These are phyloP conservation scores for Taenaris catops DNA, from an alignment of 2,888 invertebrate species.

Conservation along the genomic window DNA sequence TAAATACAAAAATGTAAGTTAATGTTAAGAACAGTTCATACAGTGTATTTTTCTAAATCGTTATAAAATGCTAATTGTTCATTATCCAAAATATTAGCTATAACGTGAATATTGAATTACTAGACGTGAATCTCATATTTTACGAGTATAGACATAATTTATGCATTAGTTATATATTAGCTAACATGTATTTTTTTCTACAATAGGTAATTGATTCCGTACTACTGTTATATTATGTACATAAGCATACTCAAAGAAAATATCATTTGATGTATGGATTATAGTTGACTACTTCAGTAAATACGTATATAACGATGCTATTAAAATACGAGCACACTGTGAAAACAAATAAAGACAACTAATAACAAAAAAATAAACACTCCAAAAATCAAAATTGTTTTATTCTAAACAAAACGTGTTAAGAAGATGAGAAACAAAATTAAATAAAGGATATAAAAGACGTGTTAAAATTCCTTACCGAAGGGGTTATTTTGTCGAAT, in stretches of 20 bases:
- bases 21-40: constrained; percentile 7
- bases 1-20: constrained; percentile 3
- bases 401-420: constrained; percentile 58
- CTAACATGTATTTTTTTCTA: constrained; percentile 39
- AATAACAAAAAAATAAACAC: constrained; percentile 54
- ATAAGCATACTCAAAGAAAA: constrained; percentile 72
- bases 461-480: constrained; percentile 81
- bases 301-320: constrained; percentile 49
- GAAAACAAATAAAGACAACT: constrained; percentile 54
- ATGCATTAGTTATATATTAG: constrained; percentile 22
- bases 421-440: constrained; percentile 54
- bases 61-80: constrained; percentile 12
- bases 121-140: constrained; percentile 15
- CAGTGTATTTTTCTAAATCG: constrained; percentile 7
- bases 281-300: constrained; percentile 57
- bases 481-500: constrained; percentile 82
- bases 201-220: constrained; percentile 49
- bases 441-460: constrained; percentile 57
- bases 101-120: constrained; percentile 15
- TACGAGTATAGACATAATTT: constrained; percentile 7
- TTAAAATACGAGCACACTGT: constrained; percentile 73
- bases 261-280: constrained; percentile 60
- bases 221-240: constrained; percentile 58
- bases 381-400: constrained; percentile 50
- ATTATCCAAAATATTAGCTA: constrained; percentile 19